Conservation (phyloP, 2,113 vertebrate genomes). For the Seriola aureovittata region DNA sequence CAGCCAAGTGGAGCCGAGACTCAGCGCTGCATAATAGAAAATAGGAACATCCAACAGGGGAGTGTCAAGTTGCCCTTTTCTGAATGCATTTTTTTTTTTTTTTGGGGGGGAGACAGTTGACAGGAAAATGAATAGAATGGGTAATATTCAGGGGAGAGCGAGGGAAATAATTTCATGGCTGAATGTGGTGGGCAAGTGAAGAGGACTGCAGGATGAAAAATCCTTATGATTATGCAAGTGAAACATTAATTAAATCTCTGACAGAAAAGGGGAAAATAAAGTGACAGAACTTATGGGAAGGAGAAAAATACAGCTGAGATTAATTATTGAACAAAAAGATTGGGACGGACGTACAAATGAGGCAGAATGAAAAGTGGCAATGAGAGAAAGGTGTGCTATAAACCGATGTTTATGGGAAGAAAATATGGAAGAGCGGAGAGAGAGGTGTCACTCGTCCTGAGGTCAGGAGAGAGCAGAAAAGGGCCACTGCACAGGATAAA, state of each 20-base stretch:
- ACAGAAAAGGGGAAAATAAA: conserved; percentile 36
- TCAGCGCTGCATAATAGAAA: conserved; percentile 35
- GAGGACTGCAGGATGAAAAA: conserved; percentile 16
- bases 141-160: conserved; percentile 23
- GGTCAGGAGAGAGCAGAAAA: conserved; percentile 40
- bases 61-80: conserved; percentile 59
- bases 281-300: conserved; percentile 10
- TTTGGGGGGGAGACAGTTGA: conserved; percentile 25
- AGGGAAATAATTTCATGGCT: conserved; percentile 45
- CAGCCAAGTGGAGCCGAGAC: conserved; percentile 49
- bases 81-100: conserved; percentile 19
- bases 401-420: neutral
- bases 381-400: neutral
- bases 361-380: neutral
- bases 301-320: neutral
- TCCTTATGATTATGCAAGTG: conserved; percentile 35
- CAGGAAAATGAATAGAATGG: conserved; percentile 54
- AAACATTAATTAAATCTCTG: conserved; percentile 56
- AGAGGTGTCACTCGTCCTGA: conserved; percentile 33
- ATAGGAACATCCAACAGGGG: conserved; percentile 48
- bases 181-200: conserved; percentile 7
- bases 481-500: conserved; percentile 60
- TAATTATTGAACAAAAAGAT: neutral
- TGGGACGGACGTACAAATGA: conserved; percentile 6
- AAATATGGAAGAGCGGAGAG: conserved; percentile 10